Evolutionary conservation across 2,888 invertebrate species (phyloP).

Genomic region (Ornithoptera alexandrae): DNA sequence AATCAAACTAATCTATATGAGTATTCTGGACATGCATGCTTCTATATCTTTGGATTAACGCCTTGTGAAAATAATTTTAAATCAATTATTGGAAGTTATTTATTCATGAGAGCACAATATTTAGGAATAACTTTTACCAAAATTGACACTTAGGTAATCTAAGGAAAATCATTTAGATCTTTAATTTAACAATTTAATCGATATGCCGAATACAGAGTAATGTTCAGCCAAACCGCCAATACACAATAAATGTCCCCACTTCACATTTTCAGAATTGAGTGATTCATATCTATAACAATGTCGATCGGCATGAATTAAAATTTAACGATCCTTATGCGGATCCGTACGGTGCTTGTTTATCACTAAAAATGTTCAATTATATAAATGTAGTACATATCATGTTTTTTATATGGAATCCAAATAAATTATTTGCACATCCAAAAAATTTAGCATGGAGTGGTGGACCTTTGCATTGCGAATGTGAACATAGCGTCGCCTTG

Average conservation of each 20-base stretch:
- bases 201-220: background rate
- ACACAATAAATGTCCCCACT: conserved; percentile 9
- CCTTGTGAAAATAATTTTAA: no score
- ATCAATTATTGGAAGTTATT: no score
- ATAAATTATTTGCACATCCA: conserved; percentile 36
- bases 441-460: conserved; percentile 69
- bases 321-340: background rate
- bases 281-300: conserved; percentile 8
- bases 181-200: background rate
- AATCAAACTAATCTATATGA: no score
- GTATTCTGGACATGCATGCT: no score
- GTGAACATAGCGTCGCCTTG: conserved; percentile 69
- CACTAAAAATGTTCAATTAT: conserved; percentile 10
- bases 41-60: no score
- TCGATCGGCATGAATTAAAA: background rate
- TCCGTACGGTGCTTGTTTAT: background rate
- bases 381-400: background rate
- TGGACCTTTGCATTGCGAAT: conserved; percentile 65
- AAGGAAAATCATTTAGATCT: no score
- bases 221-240: background rate
- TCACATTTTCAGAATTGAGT: conserved; percentile 2
- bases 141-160: no score
- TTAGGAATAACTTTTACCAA: no score
- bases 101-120: no score
- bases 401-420: conserved; percentile 9